Evolutionary conservation across 1,140 invertebrate genomes (phyloP).

Genomic region (Lineus longissimus): DNA sequence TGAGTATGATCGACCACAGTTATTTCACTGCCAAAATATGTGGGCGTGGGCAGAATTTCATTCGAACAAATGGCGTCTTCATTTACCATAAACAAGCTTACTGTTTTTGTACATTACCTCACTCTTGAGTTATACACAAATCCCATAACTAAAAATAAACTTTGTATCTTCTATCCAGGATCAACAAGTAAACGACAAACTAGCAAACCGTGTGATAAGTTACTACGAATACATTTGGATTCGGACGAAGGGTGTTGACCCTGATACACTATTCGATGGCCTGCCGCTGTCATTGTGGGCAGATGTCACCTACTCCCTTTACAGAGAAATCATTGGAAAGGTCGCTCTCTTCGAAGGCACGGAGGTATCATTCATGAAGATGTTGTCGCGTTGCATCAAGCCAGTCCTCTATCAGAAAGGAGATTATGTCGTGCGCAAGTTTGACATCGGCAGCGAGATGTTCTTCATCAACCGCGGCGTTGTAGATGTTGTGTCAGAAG

Average conservation of each 20-base stretch:
- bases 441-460: constrained; percentile 16
- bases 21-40: too few relatives aligned
- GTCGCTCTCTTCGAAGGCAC: constrained; percentile 13
- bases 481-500: constrained; percentile 9
- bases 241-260: constrained; percentile 14
- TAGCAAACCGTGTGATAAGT: background rate
- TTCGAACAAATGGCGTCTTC: too few relatives aligned
- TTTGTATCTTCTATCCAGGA: background rate
- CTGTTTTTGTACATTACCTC: too few relatives aligned
- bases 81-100: too few relatives aligned
- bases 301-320: constrained; percentile 14
- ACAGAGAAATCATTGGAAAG: constrained; percentile 13
- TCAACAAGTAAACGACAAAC: background rate
- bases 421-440: constrained; percentile 11
- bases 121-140: too few relatives aligned
- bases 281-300: constrained; percentile 9
- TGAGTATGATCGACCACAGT: too few relatives aligned
- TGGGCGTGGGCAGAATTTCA: too few relatives aligned
- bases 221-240: constrained; percentile 19
- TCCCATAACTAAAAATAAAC: too few relatives aligned
- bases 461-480: constrained; percentile 15
- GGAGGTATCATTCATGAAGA: constrained; percentile 11
- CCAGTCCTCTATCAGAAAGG: constrained; percentile 14
- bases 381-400: constrained; percentile 13
- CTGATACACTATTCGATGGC: constrained; percentile 11